These are phyloP conservation scores for Phylloscopus trochilus DNA, from an alignment of 2,113 vertebrate species.

Conservation along the genomic window DNA sequence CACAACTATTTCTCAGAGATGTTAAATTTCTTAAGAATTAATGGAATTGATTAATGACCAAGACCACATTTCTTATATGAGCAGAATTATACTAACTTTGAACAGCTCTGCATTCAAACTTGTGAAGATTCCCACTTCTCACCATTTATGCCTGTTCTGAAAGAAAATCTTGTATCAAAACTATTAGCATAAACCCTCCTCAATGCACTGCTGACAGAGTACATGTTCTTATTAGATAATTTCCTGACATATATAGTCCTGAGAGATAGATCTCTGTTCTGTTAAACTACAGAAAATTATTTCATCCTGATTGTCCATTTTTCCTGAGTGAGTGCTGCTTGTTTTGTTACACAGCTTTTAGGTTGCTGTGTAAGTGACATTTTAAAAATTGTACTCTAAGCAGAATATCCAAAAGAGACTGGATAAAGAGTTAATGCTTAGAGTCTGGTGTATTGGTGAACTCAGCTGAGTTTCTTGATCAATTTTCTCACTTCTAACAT, in stretches of 20 bases:
- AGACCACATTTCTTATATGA: not conserved
- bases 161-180: not conserved
- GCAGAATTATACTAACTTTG: not conserved
- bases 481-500: not conserved
- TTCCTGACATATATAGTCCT: not conserved
- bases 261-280: not conserved
- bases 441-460: not conserved
- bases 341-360: not conserved
- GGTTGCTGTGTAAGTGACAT: rapidly evolving
- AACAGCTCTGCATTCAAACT: not conserved
- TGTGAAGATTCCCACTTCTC: not conserved
- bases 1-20: not conserved
- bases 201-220: not conserved
- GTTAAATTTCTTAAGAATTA: not conserved
- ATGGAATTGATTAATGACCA: not conserved
- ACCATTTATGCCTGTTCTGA: not conserved
- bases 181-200: not conserved
- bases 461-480: not conserved
- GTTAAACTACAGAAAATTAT: not conserved
- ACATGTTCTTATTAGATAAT: not conserved
- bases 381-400: not conserved
- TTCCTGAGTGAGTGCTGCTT: not conserved
- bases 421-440: not conserved
- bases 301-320: not conserved
- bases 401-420: not conserved